phyloP scores from a whole-genome alignment of 2,113 vertebrate genomes.

The Dolichotis patagonum region DNA sequence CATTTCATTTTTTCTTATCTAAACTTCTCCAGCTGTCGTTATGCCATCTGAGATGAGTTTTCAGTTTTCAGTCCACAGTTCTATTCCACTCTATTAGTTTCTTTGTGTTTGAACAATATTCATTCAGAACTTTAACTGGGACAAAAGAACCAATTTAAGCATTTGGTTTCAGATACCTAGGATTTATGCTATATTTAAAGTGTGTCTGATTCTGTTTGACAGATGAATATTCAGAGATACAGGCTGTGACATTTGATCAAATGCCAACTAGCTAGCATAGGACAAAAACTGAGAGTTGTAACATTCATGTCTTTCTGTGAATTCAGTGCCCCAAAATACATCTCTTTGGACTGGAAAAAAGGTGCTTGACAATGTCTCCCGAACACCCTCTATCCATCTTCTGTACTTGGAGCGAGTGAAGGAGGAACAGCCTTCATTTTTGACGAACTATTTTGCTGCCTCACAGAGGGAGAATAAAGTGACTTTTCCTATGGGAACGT shows the following conservation, averaged over 20 bases:
- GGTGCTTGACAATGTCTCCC: not conserved
- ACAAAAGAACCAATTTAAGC: slow-evolving; percentile 63
- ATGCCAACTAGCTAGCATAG: not conserved
- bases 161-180: slow-evolving; percentile 63
- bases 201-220: not conserved
- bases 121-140: slow-evolving; percentile 59
- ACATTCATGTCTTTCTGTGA: not conserved
- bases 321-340: not conserved
- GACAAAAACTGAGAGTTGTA: not conserved
- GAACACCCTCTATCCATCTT: not conserved
- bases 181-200: slow-evolving; percentile 27
- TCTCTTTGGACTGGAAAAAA: not conserved
- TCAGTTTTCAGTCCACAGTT: not conserved
- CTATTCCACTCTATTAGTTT: not conserved
- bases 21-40: slow-evolving; percentile 66
- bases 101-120: slow-evolving; percentile 69
- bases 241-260: not conserved
- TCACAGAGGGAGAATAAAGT: not conserved
- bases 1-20: slow-evolving; percentile 77
- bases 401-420: not conserved
- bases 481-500: not conserved
- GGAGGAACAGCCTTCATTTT: not conserved
- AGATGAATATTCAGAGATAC: not conserved
- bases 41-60: slow-evolving; percentile 42
- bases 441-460: not conserved